Percentiles rank a stretch among this genome's conserved stretches.
Evolutionary conservation across 92 coral and sea anemone species (phyloP).

Genomic region (Epizoanthus rinbou): DNA sequence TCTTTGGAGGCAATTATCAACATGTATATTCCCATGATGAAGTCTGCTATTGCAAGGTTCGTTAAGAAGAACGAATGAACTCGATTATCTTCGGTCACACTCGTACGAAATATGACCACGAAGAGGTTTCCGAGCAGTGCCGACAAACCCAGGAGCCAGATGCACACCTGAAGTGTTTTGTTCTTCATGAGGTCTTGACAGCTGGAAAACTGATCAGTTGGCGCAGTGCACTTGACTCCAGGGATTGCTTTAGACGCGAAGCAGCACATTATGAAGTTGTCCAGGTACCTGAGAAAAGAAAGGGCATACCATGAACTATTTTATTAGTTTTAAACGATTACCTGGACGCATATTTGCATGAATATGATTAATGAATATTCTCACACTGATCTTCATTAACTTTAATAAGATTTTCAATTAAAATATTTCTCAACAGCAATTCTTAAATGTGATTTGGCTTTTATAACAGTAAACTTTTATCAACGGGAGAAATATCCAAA

Average conservation of each 20-base stretch:
- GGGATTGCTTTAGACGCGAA: constrained; percentile 61
- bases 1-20: constrained; percentile 70
- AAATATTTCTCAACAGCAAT: too few relatives aligned
- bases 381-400: too few relatives aligned
- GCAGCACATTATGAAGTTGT: constrained; percentile 65
- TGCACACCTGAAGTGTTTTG: not conserved
- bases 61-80: constrained; percentile 75
- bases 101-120: constrained; percentile 59
- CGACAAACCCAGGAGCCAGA: constrained; percentile 79
- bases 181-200: constrained; percentile 84
- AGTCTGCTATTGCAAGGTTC: constrained; percentile 79
- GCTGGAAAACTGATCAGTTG: constrained; percentile 73
- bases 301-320: too few relatives aligned
- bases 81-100: constrained; percentile 66
- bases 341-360: too few relatives aligned
- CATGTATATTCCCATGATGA: constrained; percentile 76
- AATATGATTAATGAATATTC: too few relatives aligned
- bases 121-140: constrained; percentile 73
- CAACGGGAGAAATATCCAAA: too few relatives aligned
- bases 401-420: too few relatives aligned
- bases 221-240: constrained; percentile 55
- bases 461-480: too few relatives aligned
- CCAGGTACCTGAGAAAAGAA: constrained; percentile 43
- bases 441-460: too few relatives aligned
- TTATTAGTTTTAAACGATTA: too few relatives aligned